Base-by-base conservation (phyloP, 2,888 invertebrate species). In the Lasius platythorax region DNA sequence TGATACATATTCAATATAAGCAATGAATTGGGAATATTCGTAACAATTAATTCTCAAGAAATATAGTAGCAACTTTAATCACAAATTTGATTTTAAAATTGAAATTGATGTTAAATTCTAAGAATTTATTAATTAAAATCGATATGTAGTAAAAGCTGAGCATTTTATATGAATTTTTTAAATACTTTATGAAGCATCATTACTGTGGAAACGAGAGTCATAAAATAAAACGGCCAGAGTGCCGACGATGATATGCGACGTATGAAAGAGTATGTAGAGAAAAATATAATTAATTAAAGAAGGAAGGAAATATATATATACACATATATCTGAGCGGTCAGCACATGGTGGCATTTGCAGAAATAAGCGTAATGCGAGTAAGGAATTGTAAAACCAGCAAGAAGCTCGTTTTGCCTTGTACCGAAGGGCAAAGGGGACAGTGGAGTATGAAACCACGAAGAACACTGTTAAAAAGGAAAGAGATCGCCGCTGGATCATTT, bases 361-460 rank as follows among this genome's bases (percentile, higher is more conserved):
- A 15, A 66, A 66, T 66, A 66, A 66, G 11, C 37, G 23, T 66
- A 43, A 43, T 23, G 12, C 43, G 43, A 66, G 46, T 53, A 46
- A 70, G 70, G 58, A 75, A 83, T 58, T 67, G 85, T 85, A 76
- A 84, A 85, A n/a, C n/a, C 50, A 1, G 33, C n/a, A 83, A 58
- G 85, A 61, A 68, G 84, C 82, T 67, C 67, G 37, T 87, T 87
- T 87, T 82, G 70, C 84, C 88, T 87, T 88, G 87, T 56, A 53
- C 64, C 11, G 33, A 66, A 66, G 43, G 64, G 56, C 53, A n/a
- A 53, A 53, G 23, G 15, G 30, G 30, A 63, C 4, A 66, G 23
- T 43, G 74, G 46, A 70, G 56, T 43, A 37, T 53, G 56, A 58
- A 85, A 72, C 70, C 28, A 40, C 79, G 43, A 87, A 33, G 33